Evolutionary conservation across 2,113 vertebrate species (phyloP), one percentile per base, ranked within the genome.

Genomic region (Rostratula benghalensis): DNA sequence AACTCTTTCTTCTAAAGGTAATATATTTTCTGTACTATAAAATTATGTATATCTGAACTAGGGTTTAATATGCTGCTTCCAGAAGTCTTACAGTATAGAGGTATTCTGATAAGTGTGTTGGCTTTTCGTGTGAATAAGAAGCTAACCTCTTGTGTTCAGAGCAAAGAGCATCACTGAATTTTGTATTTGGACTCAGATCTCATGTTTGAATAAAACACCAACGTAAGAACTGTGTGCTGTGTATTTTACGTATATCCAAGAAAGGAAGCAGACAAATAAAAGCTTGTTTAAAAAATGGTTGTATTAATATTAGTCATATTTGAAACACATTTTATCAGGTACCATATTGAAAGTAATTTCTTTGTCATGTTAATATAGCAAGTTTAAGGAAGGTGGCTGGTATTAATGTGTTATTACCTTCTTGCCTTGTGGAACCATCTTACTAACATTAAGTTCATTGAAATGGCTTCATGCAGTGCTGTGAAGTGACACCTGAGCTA

Each of bases 11-110:
- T 94, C 96, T 96, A 97, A 97, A 98, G 87, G 92, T 95, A 71
- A 97, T 98, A 97, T 98, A 98, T 98, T 98, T 98, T 98, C 97
- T 87, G 37, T 98, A 98, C 90, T 70, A 92, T 94, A 76, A 93
- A 86, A 95, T 96, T 64, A 95, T 73, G 78, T 91, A 94, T 93
- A 96, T 97, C 96, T 94, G 86, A 93, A 45, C 61, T 96, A 94
- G 81, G 75, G 88, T 97, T 98, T 97, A 96, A 94, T 96, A 71
- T 71, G 91, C 90, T 69, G 80, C 95, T 97, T 98, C 94, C 91
- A 93, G 48, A 90, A 96, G 80, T 96, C 81, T 46, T 81, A 54
- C 23, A 77, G 35, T 91, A 43, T 30, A 94, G 90, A 95, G 61
- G 76, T 80, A 64, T 73, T 78, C 94, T 95, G 86, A 33, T n/a